A percentile compares a stretch with the other conserved stretches of the same genome.
Evolutionary conservation across 2,797 vertebrate genomes (phyloP).

Genomic region (Staurois parvus): DNA sequence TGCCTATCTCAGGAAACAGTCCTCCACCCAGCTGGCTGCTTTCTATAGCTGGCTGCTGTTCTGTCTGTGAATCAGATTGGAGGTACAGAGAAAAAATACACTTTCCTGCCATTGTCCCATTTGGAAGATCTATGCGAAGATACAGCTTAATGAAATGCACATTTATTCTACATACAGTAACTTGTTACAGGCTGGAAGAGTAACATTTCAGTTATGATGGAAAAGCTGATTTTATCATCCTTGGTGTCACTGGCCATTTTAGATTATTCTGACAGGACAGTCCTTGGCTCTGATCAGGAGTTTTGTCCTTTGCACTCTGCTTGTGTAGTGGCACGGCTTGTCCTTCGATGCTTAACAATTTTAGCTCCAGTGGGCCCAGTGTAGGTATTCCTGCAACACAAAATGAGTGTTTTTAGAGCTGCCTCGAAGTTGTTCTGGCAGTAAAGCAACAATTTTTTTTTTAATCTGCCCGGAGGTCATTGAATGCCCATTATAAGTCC

Average conservation of each 20-base stretch:
- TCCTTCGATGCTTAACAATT: slow-evolving; percentile 73
- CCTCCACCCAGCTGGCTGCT: background rate
- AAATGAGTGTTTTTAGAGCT: too few relatives aligned
- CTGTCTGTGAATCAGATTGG: background rate
- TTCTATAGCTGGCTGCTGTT: background rate
- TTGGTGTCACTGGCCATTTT: slow-evolving; percentile 69
- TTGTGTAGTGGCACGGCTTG: slow-evolving; percentile 70
- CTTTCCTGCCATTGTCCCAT: slow-evolving; percentile 18
- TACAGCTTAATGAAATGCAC: too few relatives aligned
- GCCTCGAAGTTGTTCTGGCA: too few relatives aligned
- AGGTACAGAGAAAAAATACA: too few relatives aligned
- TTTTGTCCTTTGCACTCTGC: slow-evolving; percentile 56
- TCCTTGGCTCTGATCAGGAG: slow-evolving; percentile 10
- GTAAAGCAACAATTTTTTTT: too few relatives aligned
- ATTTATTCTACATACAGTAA: too few relatives aligned
- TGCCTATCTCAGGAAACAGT: background rate
- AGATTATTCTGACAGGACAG: slow-evolving; percentile 33
- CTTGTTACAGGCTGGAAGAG: too few relatives aligned
- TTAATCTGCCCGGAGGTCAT: too few relatives aligned
- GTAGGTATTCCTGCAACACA: slow-evolving; percentile 53
- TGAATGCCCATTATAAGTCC: too few relatives aligned
- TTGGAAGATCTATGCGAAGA: background rate
- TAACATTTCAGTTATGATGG: background rate
- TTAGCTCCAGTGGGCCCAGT: slow-evolving; percentile 76
- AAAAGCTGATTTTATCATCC: slow-evolving; percentile 72